Evolutionary conservation across 2,797 vertebrate genomes (phyloP), one percentile per base, ranked within the genome.

Genomic region (Pseudopleuronectes americanus): DNA sequence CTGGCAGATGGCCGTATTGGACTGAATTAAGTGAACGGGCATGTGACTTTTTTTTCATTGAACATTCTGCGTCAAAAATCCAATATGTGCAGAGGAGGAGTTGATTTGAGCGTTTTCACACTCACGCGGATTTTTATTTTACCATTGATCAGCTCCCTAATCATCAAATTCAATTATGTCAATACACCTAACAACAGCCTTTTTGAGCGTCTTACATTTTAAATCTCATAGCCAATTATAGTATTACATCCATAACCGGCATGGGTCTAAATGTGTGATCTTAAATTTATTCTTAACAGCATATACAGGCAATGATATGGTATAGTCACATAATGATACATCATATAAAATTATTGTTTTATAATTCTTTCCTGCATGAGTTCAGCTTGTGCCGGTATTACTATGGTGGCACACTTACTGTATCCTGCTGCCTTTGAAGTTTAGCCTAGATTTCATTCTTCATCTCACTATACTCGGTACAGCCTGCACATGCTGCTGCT

Each of bases 1-100:
- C 14, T 45, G 43, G 14, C 43, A 19, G 43, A 45, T 17, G 43
- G 43, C 17, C 43, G 36, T 38, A 12, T 68, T 9, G 45, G 8
- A 74, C 41, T 43, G 16, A 10, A 1, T 48, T 31, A 43, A 45
- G 60, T 67, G 55, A 21, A 56, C 7, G 57, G 10, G 48, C 73
- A 49, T 66, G 63, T 56, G 60, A 78, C 68, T 62, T 80, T 74
- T 16, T 41, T 41, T 57, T 26, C 54, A 51, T 5, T 64, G 17
- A 57, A 49, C 16, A 57, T 48, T 36, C 1, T 60, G 57, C 47
- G 4, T 23, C 48, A 43, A 36, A 58, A 76, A 62, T 53, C 62
- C 64, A 57, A n/a, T 8, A 62, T 51, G 31, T 38, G 33, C 24
- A 36, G 12, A 12, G 47, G 26, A 26, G 57, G 45, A 21, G 6